Conservation (phyloP, 1,140 invertebrate genomes). For the Drosophila murphyi region DNA sequence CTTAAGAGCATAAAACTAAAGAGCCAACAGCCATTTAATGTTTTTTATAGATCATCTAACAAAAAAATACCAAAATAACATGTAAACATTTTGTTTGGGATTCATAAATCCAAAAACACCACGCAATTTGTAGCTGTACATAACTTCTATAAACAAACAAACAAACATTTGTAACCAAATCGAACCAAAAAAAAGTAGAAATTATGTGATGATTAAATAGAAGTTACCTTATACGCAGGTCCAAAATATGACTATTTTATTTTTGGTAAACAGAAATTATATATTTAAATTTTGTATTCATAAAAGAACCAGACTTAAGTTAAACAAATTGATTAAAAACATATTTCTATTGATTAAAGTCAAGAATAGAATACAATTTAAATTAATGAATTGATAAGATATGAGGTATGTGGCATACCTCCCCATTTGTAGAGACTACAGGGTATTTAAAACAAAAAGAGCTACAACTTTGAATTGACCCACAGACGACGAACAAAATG, state of each 20-base stretch:
- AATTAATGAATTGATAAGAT: neutral
- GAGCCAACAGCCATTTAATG: constrained; percentile 47
- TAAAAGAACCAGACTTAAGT: no score
- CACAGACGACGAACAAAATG: constrained; percentile 66
- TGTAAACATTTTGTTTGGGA: constrained; percentile 47
- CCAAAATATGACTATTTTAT: neutral
- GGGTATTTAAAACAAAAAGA: constrained; percentile 1
- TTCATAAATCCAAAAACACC: constrained; percentile 44
- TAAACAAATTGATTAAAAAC: no score
- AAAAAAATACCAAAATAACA: neutral
- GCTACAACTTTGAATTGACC: constrained; percentile 61
- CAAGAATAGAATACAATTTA: no score
- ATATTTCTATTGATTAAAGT: no score
- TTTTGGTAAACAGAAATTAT: no score
- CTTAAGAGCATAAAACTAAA: constrained; percentile 47
- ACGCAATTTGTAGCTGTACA: constrained; percentile 35
- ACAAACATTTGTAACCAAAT: constrained; percentile 25
- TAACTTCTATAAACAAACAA: constrained; percentile 37
- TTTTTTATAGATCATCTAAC: constrained; percentile 51
- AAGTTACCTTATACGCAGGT: neutral
- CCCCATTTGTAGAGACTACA: neutral
- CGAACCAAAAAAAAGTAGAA: constrained; percentile 14
- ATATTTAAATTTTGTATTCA: no score
- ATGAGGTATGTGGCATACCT: no score
- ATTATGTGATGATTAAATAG: neutral